Evolutionary conservation across 2,113 vertebrate species (phyloP).

Genomic region (Bungarus multicinctus): DNA sequence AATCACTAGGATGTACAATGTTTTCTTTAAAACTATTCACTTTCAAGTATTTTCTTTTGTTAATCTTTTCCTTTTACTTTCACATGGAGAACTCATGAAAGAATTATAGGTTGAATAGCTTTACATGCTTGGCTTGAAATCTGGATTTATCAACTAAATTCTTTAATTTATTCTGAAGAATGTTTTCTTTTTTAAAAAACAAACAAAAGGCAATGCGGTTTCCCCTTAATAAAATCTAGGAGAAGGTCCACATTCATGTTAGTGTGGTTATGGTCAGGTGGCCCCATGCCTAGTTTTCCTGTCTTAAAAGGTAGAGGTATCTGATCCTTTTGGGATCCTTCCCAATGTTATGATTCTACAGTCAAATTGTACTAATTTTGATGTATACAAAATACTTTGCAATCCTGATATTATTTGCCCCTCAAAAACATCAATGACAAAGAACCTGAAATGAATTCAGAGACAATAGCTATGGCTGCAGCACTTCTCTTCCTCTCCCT

Average conservation of each 20-base stretch:
- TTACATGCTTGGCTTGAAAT: not conserved
- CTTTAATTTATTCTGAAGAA: not conserved
- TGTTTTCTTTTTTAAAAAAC: not conserved
- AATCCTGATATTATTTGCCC: not conserved
- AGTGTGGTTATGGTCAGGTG: not conserved
- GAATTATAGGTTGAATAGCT: not conserved
- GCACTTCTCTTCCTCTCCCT: not conserved
- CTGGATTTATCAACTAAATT: not conserved
- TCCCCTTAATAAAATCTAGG: not conserved
- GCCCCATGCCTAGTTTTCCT: not conserved
- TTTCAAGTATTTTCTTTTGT: not conserved
- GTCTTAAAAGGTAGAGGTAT: not conserved
- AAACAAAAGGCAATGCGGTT: not conserved
- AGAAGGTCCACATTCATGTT: not conserved
- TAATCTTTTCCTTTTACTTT: not conserved
- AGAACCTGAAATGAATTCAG: conserved; percentile 31
- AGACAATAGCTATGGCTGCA: conserved; percentile 51
- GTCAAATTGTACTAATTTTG: not conserved
- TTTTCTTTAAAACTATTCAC: not conserved
- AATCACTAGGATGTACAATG: not conserved
- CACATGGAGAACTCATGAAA: not conserved
- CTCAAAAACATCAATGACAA: not conserved
- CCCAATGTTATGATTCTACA: not conserved
- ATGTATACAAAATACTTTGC: not conserved
- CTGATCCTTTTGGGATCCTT: not conserved